Base-by-base conservation (phyloP, 2,113 vertebrate genomes). In the Clarias batrachus region DNA sequence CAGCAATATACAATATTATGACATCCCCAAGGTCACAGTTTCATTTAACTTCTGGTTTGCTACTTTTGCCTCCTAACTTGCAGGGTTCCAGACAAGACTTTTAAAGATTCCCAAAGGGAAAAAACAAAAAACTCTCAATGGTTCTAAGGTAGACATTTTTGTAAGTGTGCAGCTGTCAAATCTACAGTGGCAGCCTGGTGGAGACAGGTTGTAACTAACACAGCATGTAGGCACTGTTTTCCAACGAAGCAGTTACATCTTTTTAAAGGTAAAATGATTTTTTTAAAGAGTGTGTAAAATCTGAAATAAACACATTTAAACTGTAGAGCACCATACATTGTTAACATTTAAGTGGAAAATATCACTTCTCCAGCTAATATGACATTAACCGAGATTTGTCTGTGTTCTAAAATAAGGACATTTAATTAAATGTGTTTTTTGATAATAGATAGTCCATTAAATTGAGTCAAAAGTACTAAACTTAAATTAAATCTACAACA, bases 401-500 rank as follows among this genome's bases (percentile, higher is more conserved):
- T 74, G 82, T 52, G 87, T 85, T 74, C 83, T 88, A 88, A 89
- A 85, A 71, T 89, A 89, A 92, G 90, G 89, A 91, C 85, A 89
- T 78, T 30, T 62, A 70, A 87, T 88, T 37, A 78, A 79, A 60
- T 89, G 81, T 84, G 37, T 85, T 66, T 82, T 76, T 88, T 52
- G 54, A n/a, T 59, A n/a, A 85, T 70, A 56, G 12, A 84, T 68
- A 77, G 65, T 74, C n/a, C 41, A 73, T 54, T 74, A 81, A 83
- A 54, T 66, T 71, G 74, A 91, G 88, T 93, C 92, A 91, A 89
- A 92, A 92, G 63, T 89, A 86, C 59, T 86, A 86, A 84, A 89
- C 78, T 87, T 91, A 92, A 91, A 88, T 76, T 76, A 79, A 92
- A 83, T 60, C 87, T 88, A 84, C 88, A 85, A 65, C 77, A 82